phyloP scores from a whole-genome alignment of 2,888 invertebrate genomes.

The Agrotis ipsilon region DNA sequence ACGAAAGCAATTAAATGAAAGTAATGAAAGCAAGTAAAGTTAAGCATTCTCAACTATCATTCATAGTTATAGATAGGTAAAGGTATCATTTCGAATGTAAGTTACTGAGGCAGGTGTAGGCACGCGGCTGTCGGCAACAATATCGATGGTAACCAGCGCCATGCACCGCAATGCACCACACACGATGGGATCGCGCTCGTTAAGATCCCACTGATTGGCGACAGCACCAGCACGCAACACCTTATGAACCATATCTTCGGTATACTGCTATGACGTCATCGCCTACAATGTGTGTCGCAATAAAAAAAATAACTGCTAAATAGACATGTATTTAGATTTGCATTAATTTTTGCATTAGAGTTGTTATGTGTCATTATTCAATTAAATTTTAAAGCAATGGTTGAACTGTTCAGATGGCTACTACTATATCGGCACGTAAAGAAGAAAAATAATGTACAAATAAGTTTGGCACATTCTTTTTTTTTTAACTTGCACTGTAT shows the following conservation, averaged over 20 bases:
- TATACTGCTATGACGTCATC: constrained; percentile 35
- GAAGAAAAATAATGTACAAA: too few species aligned
- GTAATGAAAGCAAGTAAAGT: too few species aligned
- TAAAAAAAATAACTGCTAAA: background rate
- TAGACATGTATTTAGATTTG: too few species aligned
- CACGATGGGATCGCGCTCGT: constrained; percentile 58
- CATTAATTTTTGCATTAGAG: too few species aligned
- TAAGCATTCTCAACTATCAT: background rate
- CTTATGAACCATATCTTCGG: constrained; percentile 52
- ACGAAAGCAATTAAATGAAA: too few species aligned
- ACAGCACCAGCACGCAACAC: constrained; percentile 56
- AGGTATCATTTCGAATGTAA: background rate
- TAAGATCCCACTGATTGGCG: constrained; percentile 61
- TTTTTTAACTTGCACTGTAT: too few species aligned
- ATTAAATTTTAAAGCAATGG: too few species aligned
- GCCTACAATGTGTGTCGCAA: background rate
- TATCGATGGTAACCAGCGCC: constrained; percentile 28
- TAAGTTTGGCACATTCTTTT: too few species aligned
- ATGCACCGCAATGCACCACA: constrained; percentile 57
- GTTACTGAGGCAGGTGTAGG: too few species aligned
- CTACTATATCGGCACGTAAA: too few species aligned
- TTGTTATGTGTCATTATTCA: too few species aligned
- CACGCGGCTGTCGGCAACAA: constrained; percentile 13
- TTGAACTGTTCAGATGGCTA: too few species aligned
- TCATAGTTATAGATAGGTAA: background rate